Conservation (phyloP, 1,140 invertebrate species). For the Drosophila kanapiae region DNA sequence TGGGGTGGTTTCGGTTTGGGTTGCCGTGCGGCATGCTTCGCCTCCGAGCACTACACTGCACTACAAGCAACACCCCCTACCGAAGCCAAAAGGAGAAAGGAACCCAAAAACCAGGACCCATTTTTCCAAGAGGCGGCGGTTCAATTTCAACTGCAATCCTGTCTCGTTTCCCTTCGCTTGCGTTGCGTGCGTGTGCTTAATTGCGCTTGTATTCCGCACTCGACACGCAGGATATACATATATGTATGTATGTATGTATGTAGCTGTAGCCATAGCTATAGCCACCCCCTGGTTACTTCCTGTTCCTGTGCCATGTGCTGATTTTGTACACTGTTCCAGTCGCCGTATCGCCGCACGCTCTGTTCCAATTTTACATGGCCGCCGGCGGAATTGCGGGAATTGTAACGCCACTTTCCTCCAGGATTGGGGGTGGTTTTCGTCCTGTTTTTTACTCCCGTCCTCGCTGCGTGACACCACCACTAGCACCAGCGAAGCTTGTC, state of each 20-base stretch:
- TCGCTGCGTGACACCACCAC: constrained; percentile 1
- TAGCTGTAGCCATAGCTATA: constrained; percentile 12
- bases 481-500: constrained; percentile 5
- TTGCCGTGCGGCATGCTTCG: constrained; percentile 34
- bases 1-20: constrained; percentile 65
- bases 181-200: constrained; percentile 74
- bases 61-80: constrained; percentile 60
- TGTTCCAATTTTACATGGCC: constrained; percentile 70
- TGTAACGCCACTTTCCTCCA: constrained; percentile 56
- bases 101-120: constrained; percentile 31
- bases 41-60: not conserved
- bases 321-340: constrained; percentile 55
- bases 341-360: constrained; percentile 13
- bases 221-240: constrained; percentile 20
- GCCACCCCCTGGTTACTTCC: constrained; percentile 51
- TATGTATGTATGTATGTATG: not conserved
- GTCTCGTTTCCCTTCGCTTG: constrained; percentile 33
- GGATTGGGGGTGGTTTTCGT: constrained; percentile 60
- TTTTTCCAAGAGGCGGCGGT: constrained; percentile 39
- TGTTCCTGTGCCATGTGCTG: constrained; percentile 72
- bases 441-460: constrained; percentile 10
- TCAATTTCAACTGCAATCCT: constrained; percentile 44
- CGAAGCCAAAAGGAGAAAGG: constrained; percentile 2
- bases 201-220: constrained; percentile 71
- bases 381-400: constrained; percentile 19